phyloP scores from a whole-genome alignment of 2,888 invertebrate species.

The Zelleria hepariella region DNA sequence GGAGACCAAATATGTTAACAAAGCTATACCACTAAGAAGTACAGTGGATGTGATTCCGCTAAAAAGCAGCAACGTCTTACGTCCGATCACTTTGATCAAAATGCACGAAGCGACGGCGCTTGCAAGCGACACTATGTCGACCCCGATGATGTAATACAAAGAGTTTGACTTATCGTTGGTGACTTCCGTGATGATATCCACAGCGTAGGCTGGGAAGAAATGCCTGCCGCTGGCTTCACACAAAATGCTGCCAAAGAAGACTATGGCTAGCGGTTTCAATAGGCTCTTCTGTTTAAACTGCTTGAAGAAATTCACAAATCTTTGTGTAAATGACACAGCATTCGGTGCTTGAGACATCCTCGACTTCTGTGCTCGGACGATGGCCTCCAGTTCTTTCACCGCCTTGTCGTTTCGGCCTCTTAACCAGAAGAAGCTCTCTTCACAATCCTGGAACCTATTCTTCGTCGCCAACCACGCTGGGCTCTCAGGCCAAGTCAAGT shows the following conservation, averaged over 20 bases:
- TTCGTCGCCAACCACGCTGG: slow-evolving; percentile 19
- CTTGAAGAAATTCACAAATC: slow-evolving; percentile 19
- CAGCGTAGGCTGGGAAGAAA: slow-evolving; percentile 38
- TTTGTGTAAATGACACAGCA: slow-evolving; percentile 9
- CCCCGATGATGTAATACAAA: slow-evolving; percentile 25
- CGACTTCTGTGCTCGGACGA: slow-evolving; percentile 30
- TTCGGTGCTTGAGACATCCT: slow-evolving; percentile 7
- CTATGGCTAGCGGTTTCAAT: slow-evolving; percentile 31
- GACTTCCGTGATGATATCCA: slow-evolving; percentile 29
- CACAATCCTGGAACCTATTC: slow-evolving; percentile 9
- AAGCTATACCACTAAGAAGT: slow-evolving; percentile 26
- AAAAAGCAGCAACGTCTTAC: slow-evolving; percentile 34
- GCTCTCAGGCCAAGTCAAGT: slow-evolving; percentile 11
- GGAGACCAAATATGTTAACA: slow-evolving; percentile 29
- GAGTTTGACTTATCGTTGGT: not conserved
- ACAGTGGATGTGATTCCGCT: slow-evolving; percentile 29
- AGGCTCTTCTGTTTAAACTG: slow-evolving; percentile 38
- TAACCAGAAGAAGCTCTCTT: slow-evolving; percentile 4
- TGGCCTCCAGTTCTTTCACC: slow-evolving; percentile 25
- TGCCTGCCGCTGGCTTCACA: slow-evolving; percentile 41
- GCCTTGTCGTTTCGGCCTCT: slow-evolving; percentile 18
- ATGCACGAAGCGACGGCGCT: slow-evolving; percentile 33
- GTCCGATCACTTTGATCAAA: slow-evolving; percentile 34
- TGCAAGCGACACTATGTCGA: slow-evolving; percentile 35
- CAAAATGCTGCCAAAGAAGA: slow-evolving; percentile 25